Conservation (phyloP, 1,140 invertebrate species). For the Teleopsis dalmanni region DNA sequence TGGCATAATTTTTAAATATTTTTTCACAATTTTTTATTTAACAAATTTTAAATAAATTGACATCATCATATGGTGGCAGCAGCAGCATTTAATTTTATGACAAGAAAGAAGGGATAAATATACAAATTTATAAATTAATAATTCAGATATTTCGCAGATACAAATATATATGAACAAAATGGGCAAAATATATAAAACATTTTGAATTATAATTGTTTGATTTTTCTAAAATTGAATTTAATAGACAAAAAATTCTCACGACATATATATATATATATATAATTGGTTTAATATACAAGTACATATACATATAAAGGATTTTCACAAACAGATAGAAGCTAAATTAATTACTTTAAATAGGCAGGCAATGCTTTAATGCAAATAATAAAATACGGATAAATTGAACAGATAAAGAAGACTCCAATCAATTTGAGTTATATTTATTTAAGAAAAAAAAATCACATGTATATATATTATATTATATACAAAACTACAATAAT, state of each 20-base stretch:
- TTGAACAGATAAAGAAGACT: too few species aligned
- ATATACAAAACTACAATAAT: too few species aligned
- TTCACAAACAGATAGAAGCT: neutral
- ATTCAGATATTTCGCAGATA: neutral
- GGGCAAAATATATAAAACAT: neutral
- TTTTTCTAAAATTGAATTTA: neutral
- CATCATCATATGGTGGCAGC: neutral
- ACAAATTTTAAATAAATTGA: neutral
- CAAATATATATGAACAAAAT: neutral
- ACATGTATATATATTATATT: too few species aligned
- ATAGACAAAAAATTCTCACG: neutral
- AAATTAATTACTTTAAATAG: too few species aligned
- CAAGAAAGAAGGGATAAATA: neutral
- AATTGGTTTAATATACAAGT: neutral
- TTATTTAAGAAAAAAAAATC: too few species aligned
- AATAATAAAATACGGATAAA: neutral
- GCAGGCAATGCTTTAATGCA: neutral
- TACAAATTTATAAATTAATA: neutral
- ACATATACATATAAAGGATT: neutral
- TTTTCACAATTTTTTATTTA: neutral
- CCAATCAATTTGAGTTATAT: constrained; percentile 5
- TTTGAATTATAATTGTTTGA: neutral
- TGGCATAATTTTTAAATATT: neutral
- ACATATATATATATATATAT: neutral
- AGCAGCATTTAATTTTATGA: constrained; percentile 3